phyloP scores from a whole-genome alignment of 2,797 vertebrate genomes.

The Sebastes minor region DNA sequence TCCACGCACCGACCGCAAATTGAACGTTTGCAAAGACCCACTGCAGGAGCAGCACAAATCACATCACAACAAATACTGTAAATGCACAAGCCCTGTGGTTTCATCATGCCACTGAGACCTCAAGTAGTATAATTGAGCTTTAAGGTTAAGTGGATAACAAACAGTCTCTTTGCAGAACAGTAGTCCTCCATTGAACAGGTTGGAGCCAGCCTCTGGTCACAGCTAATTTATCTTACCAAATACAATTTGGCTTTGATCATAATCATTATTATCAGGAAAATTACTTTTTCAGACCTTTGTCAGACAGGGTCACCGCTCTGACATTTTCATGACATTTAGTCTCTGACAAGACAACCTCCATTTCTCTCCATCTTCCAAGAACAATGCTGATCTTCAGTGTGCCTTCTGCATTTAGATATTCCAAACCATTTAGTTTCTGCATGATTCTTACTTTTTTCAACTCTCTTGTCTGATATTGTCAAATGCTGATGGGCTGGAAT shows the following conservation, averaged over 20 bases:
- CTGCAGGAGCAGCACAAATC: neutral
- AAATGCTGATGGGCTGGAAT: constrained; percentile 61
- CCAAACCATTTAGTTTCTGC: constrained; percentile 50
- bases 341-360: constrained; percentile 35
- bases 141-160: constrained; percentile 43
- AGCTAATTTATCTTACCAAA: constrained; percentile 5
- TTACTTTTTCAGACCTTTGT: constrained; percentile 28
- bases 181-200: neutral
- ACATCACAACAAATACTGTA: neutral
- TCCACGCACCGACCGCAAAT: neutral
- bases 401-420: constrained; percentile 52
- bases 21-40: neutral
- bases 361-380: constrained; percentile 49
- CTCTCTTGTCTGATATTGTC: constrained; percentile 56
- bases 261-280: constrained; percentile 23
- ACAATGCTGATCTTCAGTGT: constrained; percentile 49
- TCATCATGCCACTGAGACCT: neutral
- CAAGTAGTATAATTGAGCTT: neutral
- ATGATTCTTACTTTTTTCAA: constrained; percentile 34
- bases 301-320: constrained; percentile 39
- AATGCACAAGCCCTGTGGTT: constrained; percentile 3
- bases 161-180: constrained; percentile 5
- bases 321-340: constrained; percentile 80
- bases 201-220: constrained; percentile 14
- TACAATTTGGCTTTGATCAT: constrained; percentile 4